Conservation (phyloP, 2,888 invertebrate genomes). For the Erebia ligea region DNA sequence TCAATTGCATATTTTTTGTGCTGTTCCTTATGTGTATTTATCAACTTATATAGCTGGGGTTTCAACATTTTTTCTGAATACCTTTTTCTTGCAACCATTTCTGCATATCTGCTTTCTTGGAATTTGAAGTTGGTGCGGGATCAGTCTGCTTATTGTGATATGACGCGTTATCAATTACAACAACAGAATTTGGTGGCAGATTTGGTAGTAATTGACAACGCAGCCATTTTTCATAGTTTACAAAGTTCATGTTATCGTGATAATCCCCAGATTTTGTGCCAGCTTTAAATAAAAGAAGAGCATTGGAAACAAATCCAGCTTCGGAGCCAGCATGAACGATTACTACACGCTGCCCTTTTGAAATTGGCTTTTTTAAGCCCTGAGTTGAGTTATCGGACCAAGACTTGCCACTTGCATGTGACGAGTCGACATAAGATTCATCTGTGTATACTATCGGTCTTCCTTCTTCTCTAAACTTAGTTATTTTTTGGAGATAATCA, state of each 20-base stretch:
- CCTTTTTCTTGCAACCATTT: slow-evolving; percentile 37
- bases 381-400: background rate
- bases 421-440: slow-evolving; percentile 43
- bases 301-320: slow-evolving; percentile 32
- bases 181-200: slow-evolving; percentile 39
- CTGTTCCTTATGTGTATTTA: slow-evolving; percentile 38
- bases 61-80: slow-evolving; percentile 36
- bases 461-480: slow-evolving; percentile 41
- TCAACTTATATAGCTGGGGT: slow-evolving; percentile 43
- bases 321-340: slow-evolving; percentile 25
- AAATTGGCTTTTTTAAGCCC: slow-evolving; percentile 3
- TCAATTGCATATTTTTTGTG: slow-evolving; percentile 40
- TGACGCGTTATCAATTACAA: slow-evolving; percentile 44
- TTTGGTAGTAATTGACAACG: slow-evolving; percentile 44
- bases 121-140: slow-evolving; percentile 34
- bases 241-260: slow-evolving; percentile 42
- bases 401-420: background rate
- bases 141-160: slow-evolving; percentile 45
- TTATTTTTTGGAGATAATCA: slow-evolving; percentile 23
- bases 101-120: slow-evolving; percentile 40
- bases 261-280: background rate
- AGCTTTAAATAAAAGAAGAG: background rate
- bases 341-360: slow-evolving; percentile 6
- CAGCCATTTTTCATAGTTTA: slow-evolving; percentile 46
- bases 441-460: slow-evolving; percentile 43